A percentile compares a stretch with the other conserved stretches of the same genome.
Evolutionary conservation across 2,113 vertebrate genomes (phyloP).

Genomic region (Solea solea): DNA sequence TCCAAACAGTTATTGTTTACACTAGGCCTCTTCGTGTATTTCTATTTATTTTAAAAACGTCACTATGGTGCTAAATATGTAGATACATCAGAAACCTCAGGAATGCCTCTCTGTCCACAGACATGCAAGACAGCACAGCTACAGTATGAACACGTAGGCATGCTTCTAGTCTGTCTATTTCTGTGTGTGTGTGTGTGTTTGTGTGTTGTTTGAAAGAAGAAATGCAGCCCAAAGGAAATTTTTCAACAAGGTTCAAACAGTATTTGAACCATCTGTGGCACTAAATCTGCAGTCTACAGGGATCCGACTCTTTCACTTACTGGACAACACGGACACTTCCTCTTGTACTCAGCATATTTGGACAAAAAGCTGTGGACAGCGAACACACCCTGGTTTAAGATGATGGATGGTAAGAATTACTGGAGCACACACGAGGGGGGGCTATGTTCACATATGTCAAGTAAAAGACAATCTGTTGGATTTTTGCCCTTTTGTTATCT

Average conservation of each 20-base stretch:
- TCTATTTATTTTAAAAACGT: too few species aligned
- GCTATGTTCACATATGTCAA: slow-evolving; percentile 36
- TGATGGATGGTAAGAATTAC: slow-evolving; percentile 64
- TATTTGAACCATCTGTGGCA: slow-evolving; percentile 66
- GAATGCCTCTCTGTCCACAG: not conserved
- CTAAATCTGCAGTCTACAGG: slow-evolving; percentile 62
- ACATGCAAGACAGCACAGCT: not conserved
- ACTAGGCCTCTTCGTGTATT: too few species aligned
- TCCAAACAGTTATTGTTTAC: too few species aligned
- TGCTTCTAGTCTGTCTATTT: not conserved
- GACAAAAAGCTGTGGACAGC: slow-evolving; percentile 43
- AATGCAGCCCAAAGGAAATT: slow-evolving; percentile 48
- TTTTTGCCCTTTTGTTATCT: not conserved
- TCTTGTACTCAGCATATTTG: slow-evolving; percentile 63
- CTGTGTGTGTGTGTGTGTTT: not conserved
- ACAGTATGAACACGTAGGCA: not conserved
- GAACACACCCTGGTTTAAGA: slow-evolving; percentile 38
- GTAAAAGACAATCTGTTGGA: not conserved
- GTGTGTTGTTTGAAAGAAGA: slow-evolving; percentile 35
- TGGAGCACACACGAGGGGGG: slow-evolving; percentile 11
- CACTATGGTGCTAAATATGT: too few species aligned
- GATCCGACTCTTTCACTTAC: slow-evolving; percentile 50
- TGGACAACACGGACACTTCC: slow-evolving; percentile 33
- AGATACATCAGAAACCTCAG: not conserved
- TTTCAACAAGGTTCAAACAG: slow-evolving; percentile 57